Conservation (phyloP, 2,113 vertebrate species). For the Chloroceryle aenea region DNA sequence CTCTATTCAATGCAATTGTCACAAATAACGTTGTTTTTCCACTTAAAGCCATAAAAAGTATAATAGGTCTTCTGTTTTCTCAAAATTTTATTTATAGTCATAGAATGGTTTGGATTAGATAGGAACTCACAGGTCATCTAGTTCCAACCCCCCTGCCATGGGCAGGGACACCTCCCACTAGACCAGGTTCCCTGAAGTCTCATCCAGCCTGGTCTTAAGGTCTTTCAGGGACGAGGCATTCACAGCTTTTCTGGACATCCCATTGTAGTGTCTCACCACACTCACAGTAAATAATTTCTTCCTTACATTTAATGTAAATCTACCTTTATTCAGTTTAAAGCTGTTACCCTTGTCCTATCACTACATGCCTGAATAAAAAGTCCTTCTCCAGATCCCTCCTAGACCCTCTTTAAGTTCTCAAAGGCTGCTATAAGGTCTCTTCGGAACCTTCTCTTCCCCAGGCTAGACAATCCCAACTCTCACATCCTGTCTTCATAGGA, state of each 20-base stretch:
- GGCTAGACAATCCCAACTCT: background rate
- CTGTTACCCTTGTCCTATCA: background rate
- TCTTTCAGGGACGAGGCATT: background rate
- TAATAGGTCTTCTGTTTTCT: background rate
- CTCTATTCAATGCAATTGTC: background rate
- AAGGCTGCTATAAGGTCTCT: background rate
- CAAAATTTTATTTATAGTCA: conserved; percentile 8
- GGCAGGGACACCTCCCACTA: background rate
- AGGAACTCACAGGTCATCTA: background rate
- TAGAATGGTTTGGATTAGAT: background rate
- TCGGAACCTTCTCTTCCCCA: background rate
- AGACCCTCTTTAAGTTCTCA: background rate
- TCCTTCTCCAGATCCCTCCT: background rate
- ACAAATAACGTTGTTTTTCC: background rate
- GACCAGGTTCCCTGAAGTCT: background rate
- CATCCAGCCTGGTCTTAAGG: background rate
- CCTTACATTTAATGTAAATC: background rate
- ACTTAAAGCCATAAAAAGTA: background rate
- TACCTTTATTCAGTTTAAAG: background rate
- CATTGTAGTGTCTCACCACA: background rate
- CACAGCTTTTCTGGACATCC: background rate
- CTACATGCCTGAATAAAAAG: background rate
- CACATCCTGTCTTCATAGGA: background rate
- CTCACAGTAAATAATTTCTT: background rate
- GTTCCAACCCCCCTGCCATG: background rate